Evolutionary conservation across 2,797 vertebrate species (phyloP).

Genomic region (Hypotaenidia okinawae): DNA sequence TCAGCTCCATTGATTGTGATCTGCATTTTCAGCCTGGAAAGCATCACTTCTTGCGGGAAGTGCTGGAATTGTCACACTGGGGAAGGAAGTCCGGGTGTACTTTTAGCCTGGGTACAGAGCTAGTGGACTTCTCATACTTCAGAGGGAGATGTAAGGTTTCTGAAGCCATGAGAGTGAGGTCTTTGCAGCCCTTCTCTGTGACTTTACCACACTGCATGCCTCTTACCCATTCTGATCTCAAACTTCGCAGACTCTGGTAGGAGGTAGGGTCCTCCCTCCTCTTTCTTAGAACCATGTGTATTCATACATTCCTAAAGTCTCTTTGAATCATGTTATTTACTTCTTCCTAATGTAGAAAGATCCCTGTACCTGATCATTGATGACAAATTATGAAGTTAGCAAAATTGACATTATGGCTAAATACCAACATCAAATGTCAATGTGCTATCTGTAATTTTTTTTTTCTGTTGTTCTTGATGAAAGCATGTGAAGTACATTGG

Average conservation of each 20-base stretch:
- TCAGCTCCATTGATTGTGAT: slow-evolving; percentile 48
- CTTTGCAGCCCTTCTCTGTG: background rate
- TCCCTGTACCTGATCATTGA: background rate
- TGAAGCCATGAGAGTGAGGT: background rate
- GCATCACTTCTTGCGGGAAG: background rate
- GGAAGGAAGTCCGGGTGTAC: background rate
- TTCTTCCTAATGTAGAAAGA: background rate
- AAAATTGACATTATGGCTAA: background rate
- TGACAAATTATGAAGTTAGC: background rate
- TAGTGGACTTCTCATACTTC: background rate
- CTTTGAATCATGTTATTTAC: background rate
- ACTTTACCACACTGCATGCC: background rate
- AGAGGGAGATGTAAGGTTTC: background rate
- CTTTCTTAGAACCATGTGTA: background rate
- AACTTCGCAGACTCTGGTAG: background rate
- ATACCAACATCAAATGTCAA: background rate
- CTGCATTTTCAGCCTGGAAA: background rate
- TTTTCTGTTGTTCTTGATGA: background rate
- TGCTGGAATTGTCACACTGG: background rate
- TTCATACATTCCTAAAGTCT: background rate
- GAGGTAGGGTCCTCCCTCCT: background rate
- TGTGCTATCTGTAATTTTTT: background rate
- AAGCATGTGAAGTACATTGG: background rate
- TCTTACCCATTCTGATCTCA: background rate
- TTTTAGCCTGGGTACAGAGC: background rate